Percentiles rank a stretch among this genome's conserved stretches.
These are phyloP conservation scores for Paedocypris micromegethes DNA, from an alignment of 2,797 vertebrate genomes.

Conservation along the genomic window DNA sequence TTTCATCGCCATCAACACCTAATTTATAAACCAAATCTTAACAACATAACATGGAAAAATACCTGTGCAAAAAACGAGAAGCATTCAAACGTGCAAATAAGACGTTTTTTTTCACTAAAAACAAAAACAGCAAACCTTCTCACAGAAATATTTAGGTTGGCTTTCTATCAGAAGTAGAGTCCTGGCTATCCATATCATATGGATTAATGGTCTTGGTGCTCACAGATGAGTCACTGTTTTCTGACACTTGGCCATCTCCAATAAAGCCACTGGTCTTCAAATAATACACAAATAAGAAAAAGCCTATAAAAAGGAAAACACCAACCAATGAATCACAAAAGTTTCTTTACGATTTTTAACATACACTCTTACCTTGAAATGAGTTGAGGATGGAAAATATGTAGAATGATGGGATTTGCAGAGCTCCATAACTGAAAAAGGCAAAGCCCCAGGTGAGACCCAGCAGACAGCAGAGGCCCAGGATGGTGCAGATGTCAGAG, in stretches of 20 bases:
- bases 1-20: no score
- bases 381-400: conserved; percentile 64
- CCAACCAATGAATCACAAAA: conserved; percentile 3
- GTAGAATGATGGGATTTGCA: conserved; percentile 57
- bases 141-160: no score
- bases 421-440: conserved; percentile 58
- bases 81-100: no score
- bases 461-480: conserved; percentile 61
- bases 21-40: no score
- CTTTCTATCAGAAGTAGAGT: no score
- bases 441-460: conserved; percentile 66
- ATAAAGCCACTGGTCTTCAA: conserved; percentile 42
- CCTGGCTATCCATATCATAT: neutral
- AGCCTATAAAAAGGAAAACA: conserved; percentile 52
- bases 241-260: neutral
- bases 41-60: no score
- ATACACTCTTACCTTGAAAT: conserved; percentile 40
- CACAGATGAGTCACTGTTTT: fast-evolving
- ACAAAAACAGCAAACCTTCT: no score
- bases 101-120: no score
- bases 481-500: conserved; percentile 35
- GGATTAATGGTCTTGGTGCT: conserved; percentile 7
- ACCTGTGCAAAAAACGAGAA: no score
- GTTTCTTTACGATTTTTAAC: no score
- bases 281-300: conserved; percentile 69